Evolutionary conservation across 2,797 vertebrate species (phyloP).

Genomic region (Podarcis siculus): DNA sequence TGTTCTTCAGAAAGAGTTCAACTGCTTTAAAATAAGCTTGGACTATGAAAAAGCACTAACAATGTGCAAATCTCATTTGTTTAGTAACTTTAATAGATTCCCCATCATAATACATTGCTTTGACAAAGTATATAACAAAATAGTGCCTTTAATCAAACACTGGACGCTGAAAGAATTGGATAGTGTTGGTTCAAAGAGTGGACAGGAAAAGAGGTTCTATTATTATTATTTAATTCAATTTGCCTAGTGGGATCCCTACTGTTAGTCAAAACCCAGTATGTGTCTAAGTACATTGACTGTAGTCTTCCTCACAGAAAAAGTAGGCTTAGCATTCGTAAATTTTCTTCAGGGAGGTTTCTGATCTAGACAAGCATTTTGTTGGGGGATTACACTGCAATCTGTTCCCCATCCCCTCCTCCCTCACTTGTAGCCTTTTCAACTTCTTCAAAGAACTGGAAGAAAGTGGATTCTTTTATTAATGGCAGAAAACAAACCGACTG

Average conservation of each 20-base stretch:
- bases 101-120: conserved; percentile 47
- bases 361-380: conserved; percentile 76
- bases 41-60: conserved; percentile 59
- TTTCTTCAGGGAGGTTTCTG: conserved; percentile 75
- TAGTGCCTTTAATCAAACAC: conserved; percentile 51
- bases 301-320: conserved; percentile 70
- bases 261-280: conserved; percentile 58
- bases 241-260: conserved; percentile 54
- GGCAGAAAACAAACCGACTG: conserved; percentile 82
- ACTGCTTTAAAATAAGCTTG: conserved; percentile 66
- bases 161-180: conserved; percentile 47
- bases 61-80: conserved; percentile 60
- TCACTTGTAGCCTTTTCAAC: conserved; percentile 80
- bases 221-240: conserved; percentile 65
- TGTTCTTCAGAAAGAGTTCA: conserved; percentile 52
- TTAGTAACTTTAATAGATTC: conserved; percentile 61
- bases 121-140: conserved; percentile 59
- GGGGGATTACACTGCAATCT: conserved; percentile 76
- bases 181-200: conserved; percentile 50
- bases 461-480: conserved; percentile 83
- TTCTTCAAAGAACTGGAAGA: conserved; percentile 78
- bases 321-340: conserved; percentile 73
- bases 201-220: conserved; percentile 43
- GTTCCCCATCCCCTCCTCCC: conserved; percentile 74
- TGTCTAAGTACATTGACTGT: conserved; percentile 68